Percentiles rank a stretch among this genome's conserved stretches.
Evolutionary conservation across 2,797 vertebrate genomes (phyloP).

Genomic region (Sphaeramia orbicularis): DNA sequence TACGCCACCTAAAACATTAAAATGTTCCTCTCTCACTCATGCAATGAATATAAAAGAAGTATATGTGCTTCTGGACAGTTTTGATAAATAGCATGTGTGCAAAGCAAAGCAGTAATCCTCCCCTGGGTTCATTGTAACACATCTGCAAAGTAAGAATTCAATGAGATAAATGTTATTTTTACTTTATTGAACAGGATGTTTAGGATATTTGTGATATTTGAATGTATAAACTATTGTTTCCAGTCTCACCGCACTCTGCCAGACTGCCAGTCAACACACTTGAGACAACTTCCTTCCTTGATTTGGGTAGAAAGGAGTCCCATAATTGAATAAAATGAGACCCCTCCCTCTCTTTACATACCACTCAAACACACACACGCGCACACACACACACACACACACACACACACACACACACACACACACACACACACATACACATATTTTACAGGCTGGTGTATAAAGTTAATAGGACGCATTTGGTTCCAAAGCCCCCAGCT

Average conservation of each 20-base stretch:
- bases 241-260: slow-evolving; percentile 68
- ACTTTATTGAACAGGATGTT: slow-evolving; percentile 65
- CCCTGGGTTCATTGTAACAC: slow-evolving; percentile 23
- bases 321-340: slow-evolving; percentile 80
- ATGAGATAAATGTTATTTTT: too few relatives aligned
- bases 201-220: slow-evolving; percentile 60
- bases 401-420: slow-evolving; percentile 47
- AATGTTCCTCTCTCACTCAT: not conserved
- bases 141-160: not conserved
- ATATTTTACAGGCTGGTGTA: slow-evolving; percentile 78
- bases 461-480: slow-evolving; percentile 82
- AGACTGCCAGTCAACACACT: slow-evolving; percentile 78
- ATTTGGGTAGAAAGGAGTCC: slow-evolving; percentile 77
- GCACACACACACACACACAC: slow-evolving; percentile 45
- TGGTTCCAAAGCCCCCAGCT: slow-evolving; percentile 78
- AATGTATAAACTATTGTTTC: slow-evolving; percentile 72
- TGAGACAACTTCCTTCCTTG: slow-evolving; percentile 79
- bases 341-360: slow-evolving; percentile 73
- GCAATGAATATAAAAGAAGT: not conserved
- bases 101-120: slow-evolving; percentile 6
- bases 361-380: slow-evolving; percentile 59
- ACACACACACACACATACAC: slow-evolving; percentile 42
- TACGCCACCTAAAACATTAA: not conserved
- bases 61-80: too few relatives aligned
- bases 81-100: not conserved